Percentiles rank a stretch among this genome's conserved stretches.
Evolutionary conservation across 2,113 vertebrate species (phyloP).

Genomic region (Platichthys stellatus): DNA sequence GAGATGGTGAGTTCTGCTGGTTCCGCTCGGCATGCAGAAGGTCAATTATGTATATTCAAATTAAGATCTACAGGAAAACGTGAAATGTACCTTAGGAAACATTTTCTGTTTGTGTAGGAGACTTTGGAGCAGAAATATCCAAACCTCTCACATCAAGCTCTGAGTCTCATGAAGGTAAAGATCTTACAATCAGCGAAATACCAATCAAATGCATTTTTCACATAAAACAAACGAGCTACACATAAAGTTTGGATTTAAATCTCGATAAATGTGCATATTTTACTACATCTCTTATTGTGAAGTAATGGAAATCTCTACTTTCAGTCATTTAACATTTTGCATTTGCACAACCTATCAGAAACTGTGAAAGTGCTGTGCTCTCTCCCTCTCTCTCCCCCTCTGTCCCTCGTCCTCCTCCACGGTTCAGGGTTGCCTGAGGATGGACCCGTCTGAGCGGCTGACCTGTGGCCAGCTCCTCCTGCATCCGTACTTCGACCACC

Average conservation of each 20-base stretch:
- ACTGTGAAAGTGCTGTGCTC: no score
- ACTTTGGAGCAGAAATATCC: slow-evolving; percentile 91
- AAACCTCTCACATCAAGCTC: slow-evolving; percentile 85
- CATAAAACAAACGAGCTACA: no score
- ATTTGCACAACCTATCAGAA: background rate
- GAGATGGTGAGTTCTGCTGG: slow-evolving; percentile 83
- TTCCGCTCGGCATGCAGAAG: background rate
- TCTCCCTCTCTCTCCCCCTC: no score
- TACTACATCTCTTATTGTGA: no score
- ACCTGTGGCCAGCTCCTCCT: slow-evolving; percentile 91
- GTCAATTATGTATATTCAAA: background rate
- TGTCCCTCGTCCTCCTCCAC: background rate
- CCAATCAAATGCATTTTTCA: no score
- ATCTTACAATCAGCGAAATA: background rate
- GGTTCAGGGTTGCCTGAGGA: slow-evolving; percentile 87
- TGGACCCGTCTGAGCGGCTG: slow-evolving; percentile 90
- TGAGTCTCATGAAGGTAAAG: slow-evolving; percentile 94
- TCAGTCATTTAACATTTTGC: background rate
- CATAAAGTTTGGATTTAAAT: no score
- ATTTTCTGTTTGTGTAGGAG: slow-evolving; percentile 80
- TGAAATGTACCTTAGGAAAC: background rate
- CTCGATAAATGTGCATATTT: no score
- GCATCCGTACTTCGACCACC: slow-evolving; percentile 90
- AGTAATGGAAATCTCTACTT: background rate
- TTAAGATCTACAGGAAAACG: background rate